phyloP scores from a whole-genome alignment of 2,888 invertebrate species.

The Saturnia japonica region DNA sequence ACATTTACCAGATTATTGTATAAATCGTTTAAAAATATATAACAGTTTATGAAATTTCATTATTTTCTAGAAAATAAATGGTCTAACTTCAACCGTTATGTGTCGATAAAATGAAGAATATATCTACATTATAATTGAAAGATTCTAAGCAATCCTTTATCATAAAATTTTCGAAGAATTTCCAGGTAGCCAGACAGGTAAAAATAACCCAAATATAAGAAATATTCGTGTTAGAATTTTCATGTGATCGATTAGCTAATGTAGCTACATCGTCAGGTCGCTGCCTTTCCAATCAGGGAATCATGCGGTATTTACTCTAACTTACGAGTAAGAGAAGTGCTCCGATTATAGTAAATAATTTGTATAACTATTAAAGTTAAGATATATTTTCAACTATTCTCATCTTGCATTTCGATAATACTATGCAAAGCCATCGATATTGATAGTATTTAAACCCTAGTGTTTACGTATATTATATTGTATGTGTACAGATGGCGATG shows the following conservation, averaged over 20 bases:
- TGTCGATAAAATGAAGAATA: neutral
- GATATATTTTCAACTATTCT: no score
- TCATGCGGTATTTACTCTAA: neutral
- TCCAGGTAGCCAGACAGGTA: conserved; percentile 18
- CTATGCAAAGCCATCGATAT: no score
- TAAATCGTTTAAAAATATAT: neutral
- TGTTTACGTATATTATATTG: no score
- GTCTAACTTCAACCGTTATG: neutral
- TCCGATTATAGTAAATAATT: no score
- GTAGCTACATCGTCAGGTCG: neutral
- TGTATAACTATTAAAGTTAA: no score
- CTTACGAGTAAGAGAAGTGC: neutral
- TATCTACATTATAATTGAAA: neutral
- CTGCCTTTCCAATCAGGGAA: neutral
- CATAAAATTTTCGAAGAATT: conserved; percentile 19
- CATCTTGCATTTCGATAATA: no score
- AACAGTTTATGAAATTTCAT: no score
- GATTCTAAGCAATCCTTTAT: conserved; percentile 16
- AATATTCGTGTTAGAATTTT: neutral
- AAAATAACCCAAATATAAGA: conserved; percentile 13
- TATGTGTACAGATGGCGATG: no score
- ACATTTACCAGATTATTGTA: no score
- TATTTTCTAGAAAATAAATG: neutral
- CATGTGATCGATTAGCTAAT: conserved; percentile 1
- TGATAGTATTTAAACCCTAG: no score